Base-by-base conservation (phyloP, 2,888 invertebrate genomes). In the Amphipyra berbera region DNA sequence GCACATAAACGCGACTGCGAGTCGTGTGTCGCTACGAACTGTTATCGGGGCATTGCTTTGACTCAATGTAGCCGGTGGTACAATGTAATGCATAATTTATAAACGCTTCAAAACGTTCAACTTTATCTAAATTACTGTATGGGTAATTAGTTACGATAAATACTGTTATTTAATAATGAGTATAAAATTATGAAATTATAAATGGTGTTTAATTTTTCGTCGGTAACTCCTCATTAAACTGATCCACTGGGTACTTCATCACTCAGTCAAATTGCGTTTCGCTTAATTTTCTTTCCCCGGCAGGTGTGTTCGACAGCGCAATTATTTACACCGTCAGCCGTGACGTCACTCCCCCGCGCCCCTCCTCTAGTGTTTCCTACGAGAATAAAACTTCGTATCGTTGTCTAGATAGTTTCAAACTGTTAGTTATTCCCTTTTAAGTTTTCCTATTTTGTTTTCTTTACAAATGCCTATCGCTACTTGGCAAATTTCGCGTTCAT, bases 281-380 rank as follows among this genome's bases (percentile, higher is more conserved):
- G 90, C 94, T 94, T 95, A 94, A 95, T 95, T 94, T 95, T 94
- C 94, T 94, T 94, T 94, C 88, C 86, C 89, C 89, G 88, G 91
- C 95, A 94, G 95, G 94, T 95, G 95, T 94, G 93, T 95, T 95
- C 95, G 95, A 95, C 95, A 93, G 91, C 93, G 93, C 93, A 94
- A 94, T 95, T 95, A 95, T 95, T 95, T 94, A 95, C 92, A 91
- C 89, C 93, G 92, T 85, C 91, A 90, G 90, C 82, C 84, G 87
- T 91, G 93, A 92, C 93, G 92, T 92, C 92, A 92, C 87, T 82
- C 78, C 61, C 63, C 52, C 81, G 76, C 80, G 41, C 81, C 75
- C 72, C 82, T 41, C 75, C 76, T 72, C 68, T 82, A 65, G 68
- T 73, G 82, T 83, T 88, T 88, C 86, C 87, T 88, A 73, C 59